Base-by-base conservation (phyloP, 2,797 vertebrate species). In the Tadarida brasiliensis region DNA sequence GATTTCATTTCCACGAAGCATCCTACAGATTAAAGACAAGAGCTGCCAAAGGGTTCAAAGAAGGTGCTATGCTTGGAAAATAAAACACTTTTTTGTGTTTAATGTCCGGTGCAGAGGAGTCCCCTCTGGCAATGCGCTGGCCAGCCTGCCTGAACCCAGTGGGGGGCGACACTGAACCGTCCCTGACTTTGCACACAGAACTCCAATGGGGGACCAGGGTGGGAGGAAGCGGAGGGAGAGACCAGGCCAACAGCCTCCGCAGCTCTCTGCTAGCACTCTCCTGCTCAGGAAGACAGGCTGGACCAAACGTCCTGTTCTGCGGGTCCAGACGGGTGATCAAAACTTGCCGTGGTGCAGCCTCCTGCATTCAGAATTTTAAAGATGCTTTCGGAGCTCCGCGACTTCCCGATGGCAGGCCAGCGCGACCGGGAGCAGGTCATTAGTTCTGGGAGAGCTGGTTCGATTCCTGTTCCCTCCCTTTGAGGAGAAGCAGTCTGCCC, bases 41-140 rank as follows among this genome's bases (percentile, higher is more conserved):
- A 16, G 92, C 22, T 84, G 65, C 61, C 84, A 67, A 22, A 17
- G 73, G 70, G 49, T 12, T 94, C 86, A 87, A 26, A 95, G 81
- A 44, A 81, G 84, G 95, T 78, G 93, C 1, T 71, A 33, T 4
- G 47, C 24, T 94, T 30, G 19, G 93, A 68, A 98, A 95, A 91
- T 3, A 95, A 95, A 74, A 91, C 11, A 0, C 80, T 47, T 86
- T 51, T 65, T 67, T 61, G 88, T 22, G 68, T 90, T 95, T 47
- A 78, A 22, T 71, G 35, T 35, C 49, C 0, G 22, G 74, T 82
- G 89, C 54, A 73, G 26, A 81, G 92, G 19, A 94, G 39, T 22
- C 89, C 57, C 28, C 92, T 82, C 91, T 1, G 6, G 12, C 0
- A 1, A 28, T 11, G 44, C 14, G 24, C 39, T 24, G 77, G 54